Conservation (phyloP, 2,888 invertebrate species). For the Latrodectus elegans region DNA sequence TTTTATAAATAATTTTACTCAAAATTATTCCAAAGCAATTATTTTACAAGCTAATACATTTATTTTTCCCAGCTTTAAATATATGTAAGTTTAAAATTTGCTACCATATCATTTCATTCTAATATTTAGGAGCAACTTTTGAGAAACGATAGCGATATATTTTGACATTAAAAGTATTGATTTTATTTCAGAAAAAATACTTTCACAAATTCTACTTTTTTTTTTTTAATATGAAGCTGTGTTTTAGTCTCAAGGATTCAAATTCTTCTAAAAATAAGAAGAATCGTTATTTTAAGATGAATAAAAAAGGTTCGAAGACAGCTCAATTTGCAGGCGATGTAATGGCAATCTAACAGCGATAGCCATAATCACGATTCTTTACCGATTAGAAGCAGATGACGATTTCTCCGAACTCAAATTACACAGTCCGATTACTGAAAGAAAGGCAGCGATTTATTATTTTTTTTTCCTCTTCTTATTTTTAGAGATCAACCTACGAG, state of each 20-base stretch:
- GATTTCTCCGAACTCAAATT: slow-evolving; percentile 13
- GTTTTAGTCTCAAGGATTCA: background rate
- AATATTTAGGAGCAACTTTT: too few species aligned
- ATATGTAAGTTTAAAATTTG: too few species aligned
- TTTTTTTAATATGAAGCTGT: background rate
- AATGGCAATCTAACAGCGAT: slow-evolving; percentile 47
- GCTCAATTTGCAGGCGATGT: slow-evolving; percentile 59
- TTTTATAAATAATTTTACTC: too few species aligned
- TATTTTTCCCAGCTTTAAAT: too few species aligned
- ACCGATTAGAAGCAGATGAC: slow-evolving; percentile 53
- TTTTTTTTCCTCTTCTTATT: too few species aligned
- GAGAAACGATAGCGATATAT: too few species aligned
- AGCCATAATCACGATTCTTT: slow-evolving; percentile 55
- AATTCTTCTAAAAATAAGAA: background rate
- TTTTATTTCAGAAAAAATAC: background rate
- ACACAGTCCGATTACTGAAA: background rate
- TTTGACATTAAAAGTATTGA: too few species aligned
- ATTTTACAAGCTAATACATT: too few species aligned
- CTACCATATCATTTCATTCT: too few species aligned
- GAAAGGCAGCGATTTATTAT: background rate
- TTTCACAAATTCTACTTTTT: background rate
- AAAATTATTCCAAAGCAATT: too few species aligned
- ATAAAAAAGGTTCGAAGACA: slow-evolving; percentile 35
- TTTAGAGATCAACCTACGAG: too few species aligned
- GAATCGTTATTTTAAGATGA: background rate